Percentiles rank a stretch among this genome's conserved stretches.
phyloP scores from a whole-genome alignment of 2,113 vertebrate genomes.

The Brienomyrus brachyistius region DNA sequence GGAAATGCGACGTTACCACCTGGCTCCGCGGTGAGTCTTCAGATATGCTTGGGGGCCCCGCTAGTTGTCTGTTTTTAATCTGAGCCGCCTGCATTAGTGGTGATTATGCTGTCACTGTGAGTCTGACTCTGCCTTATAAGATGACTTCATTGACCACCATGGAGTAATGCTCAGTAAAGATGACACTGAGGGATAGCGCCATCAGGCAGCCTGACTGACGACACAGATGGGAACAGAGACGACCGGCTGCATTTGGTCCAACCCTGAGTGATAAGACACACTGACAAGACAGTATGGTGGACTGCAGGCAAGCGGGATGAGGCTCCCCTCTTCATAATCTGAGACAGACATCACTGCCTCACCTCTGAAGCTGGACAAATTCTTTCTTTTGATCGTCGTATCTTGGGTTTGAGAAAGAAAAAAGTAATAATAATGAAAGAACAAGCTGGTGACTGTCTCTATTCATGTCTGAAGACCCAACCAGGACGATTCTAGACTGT shows the following conservation, averaged over 20 bases:
- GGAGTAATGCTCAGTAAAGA: neutral
- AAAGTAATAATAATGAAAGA: conserved; percentile 71
- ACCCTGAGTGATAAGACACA: neutral
- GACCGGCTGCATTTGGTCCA: neutral
- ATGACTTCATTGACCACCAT: neutral
- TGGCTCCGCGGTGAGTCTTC: neutral
- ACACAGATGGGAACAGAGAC: neutral
- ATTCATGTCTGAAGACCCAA: conserved; percentile 71
- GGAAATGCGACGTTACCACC: neutral
- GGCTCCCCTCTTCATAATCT: neutral
- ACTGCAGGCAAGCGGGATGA: neutral
- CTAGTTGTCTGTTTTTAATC: neutral
- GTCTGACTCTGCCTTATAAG: neutral
- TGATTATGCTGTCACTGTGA: neutral
- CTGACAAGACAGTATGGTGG: neutral
- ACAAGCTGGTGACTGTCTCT: conserved; percentile 62
- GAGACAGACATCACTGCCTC: conserved; percentile 48
- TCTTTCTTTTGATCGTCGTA: conserved; percentile 47
- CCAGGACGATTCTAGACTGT: conserved; percentile 66
- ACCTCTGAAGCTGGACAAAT: conserved; percentile 41
- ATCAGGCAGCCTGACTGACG: neutral
- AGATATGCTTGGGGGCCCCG: neutral
- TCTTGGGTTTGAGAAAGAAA: conserved; percentile 38
- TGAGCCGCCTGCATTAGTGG: neutral
- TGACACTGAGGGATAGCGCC: neutral